Conservation (phyloP, 1,140 invertebrate species). For the Rhagoletis zephyria region DNA sequence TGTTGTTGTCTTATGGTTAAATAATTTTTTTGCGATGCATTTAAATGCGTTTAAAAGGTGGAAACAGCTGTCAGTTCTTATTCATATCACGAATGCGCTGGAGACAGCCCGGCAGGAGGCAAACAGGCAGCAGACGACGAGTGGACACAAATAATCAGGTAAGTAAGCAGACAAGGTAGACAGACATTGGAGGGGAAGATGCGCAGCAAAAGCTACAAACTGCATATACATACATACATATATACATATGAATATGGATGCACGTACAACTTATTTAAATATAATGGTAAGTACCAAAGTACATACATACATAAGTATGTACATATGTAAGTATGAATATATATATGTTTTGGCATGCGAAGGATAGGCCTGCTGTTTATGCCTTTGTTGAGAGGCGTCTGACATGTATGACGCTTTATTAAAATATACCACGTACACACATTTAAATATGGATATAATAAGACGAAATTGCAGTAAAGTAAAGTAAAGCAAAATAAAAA, state of each 20-base stretch:
- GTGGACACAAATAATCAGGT: background rate
- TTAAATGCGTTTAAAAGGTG: constrained; percentile 57
- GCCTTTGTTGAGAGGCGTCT: constrained; percentile 47
- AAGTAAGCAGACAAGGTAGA: background rate
- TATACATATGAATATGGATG: background rate
- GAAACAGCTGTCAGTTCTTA: constrained; percentile 59
- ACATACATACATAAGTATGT: background rate
- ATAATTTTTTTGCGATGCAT: background rate
- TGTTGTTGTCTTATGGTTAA: background rate
- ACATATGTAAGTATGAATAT: background rate
- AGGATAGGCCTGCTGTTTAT: constrained; percentile 29
- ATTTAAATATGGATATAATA: background rate
- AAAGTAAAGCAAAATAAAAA: background rate
- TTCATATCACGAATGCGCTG: constrained; percentile 57
- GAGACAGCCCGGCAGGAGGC: constrained; percentile 26
- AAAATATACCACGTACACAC: constrained; percentile 15
- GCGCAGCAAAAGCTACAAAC: background rate
- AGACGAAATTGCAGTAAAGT: constrained; percentile 6
- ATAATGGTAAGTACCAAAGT: background rate
- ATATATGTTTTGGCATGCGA: background rate
- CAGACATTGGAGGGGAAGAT: background rate
- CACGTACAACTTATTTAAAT: background rate
- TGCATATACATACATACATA: background rate
- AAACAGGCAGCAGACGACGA: background rate
- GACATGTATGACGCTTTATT: constrained; percentile 50